Base-by-base conservation (phyloP, 2,797 vertebrate species). In the Tarsius wallacei region DNA sequence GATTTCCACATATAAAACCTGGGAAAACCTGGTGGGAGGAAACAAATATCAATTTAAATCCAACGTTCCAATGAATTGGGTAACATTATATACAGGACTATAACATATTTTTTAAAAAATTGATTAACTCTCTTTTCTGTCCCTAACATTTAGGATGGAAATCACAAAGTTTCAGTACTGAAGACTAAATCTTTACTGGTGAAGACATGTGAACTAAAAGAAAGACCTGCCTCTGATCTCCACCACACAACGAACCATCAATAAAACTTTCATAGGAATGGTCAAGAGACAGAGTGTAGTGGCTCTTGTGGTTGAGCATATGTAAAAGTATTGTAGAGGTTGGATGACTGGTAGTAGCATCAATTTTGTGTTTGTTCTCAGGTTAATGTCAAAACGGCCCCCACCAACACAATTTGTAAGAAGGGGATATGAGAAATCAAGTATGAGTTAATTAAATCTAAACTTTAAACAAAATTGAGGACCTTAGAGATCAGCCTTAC, bases 401-500 rank as follows among this genome's bases (percentile, higher is more conserved):
- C 19, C 68, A 31, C 4, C 0, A 21, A 83, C 47, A 88, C 7
- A 68, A 74, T 61, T 80, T 87, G 28, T 66, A 71, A 87, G 24
- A 91, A 78, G 3, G 3, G 15, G 22, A 78, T 89, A 91, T 97
- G 83, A 76, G 28, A 92, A 89, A 94, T 64, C 42, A 89, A 55
- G 21, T 59, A 1, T 13, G 68, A 64, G 4, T 95, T 94, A 87
- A 96, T 92, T 83, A 83, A 80, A 94, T 68, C 49, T 85, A 70
- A 85, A 87, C 17, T 87, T 97, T 71, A 94, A 57, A 83, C 36
- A 94, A 86, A 73, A n/a, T 6, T 9, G 5, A 87, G 26, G 22
- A 68, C 12, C 22, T 59, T 59, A 42, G 59, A 77, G 14, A 87
- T 92, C 26, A 89, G 1, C 24, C 83, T 3, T 63, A 63, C 12